A percentile compares a stretch with the other conserved stretches of the same genome.
phyloP scores from a whole-genome alignment of 2,888 invertebrate species.

The Microchrysa polita region DNA sequence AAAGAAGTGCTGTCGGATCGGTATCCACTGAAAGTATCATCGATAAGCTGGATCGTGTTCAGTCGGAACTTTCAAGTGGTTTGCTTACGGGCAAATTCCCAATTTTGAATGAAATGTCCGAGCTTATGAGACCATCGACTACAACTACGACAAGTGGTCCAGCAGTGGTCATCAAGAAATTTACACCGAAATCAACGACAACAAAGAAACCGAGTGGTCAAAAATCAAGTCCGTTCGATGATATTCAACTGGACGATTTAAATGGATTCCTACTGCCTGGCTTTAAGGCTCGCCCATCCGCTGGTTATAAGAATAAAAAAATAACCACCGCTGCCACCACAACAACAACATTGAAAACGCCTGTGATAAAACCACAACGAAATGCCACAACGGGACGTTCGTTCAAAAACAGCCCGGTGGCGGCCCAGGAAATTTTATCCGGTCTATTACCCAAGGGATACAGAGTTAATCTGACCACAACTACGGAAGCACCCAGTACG shows the following conservation, averaged over 20 bases:
- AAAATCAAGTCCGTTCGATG: conserved; percentile 55
- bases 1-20: conserved; percentile 20
- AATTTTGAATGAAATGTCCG: conserved; percentile 72
- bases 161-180: conserved; percentile 74
- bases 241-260: conserved; percentile 70
- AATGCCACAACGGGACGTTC: conserved; percentile 64
- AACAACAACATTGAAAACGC: conserved; percentile 60
- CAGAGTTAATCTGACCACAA: conserved; percentile 66
- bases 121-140: conserved; percentile 54
- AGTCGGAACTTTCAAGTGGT: conserved; percentile 83
- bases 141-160: conserved; percentile 68
- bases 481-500: conserved; percentile 43
- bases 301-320: conserved; percentile 68
- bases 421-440: conserved; percentile 67
- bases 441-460: conserved; percentile 70
- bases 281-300: conserved; percentile 68
- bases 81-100: conserved; percentile 78
- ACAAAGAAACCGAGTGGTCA: conserved; percentile 58
- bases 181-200: conserved; percentile 67
- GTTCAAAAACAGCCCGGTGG: conserved; percentile 69
- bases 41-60: conserved; percentile 85
- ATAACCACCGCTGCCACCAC: conserved; percentile 68
- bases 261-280: conserved; percentile 72
- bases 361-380: conserved; percentile 55
- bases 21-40: conserved; percentile 85